A percentile compares a stretch with the other conserved stretches of the same genome.
Conservation (phyloP, 1,140 invertebrate genomes). For the Maniola jurtina region DNA sequence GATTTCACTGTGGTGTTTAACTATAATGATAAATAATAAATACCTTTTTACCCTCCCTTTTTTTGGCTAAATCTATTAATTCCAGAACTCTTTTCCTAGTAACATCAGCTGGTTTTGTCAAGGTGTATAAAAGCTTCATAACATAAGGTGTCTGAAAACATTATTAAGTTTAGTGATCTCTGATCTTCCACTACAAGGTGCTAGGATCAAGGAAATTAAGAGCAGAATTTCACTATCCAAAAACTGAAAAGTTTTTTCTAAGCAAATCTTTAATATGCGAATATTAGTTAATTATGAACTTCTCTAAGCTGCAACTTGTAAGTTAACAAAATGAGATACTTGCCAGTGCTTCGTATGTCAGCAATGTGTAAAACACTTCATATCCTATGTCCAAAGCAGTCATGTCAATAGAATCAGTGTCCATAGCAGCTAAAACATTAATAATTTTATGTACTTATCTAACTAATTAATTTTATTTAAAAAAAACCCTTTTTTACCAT, state of each 20-base stretch:
- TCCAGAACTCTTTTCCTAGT: conserved; percentile 64
- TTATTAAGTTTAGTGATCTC: no score
- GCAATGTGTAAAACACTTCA: conserved; percentile 66
- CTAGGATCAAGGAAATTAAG: no score
- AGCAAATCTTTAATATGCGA: no score
- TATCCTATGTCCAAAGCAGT: conserved; percentile 63
- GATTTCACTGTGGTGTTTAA: no score
- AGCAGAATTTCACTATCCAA: no score
- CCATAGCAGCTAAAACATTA: conserved; percentile 67
- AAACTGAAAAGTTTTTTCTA: no score
- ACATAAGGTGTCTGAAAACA: conserved; percentile 58
- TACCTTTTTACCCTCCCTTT: conserved; percentile 65
- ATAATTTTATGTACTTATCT: conserved; percentile 1
- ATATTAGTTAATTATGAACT: not conserved
- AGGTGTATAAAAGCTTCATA: conserved; percentile 66
- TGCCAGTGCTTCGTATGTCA: conserved; percentile 66
- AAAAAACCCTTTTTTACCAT: no score
- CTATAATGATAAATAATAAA: no score
- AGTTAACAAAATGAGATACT: conserved; percentile 29
- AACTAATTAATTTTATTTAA: no score
- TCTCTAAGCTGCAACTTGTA: no score
- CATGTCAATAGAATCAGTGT: conserved; percentile 61
- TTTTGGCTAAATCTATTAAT: conserved; percentile 61
- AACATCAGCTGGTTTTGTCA: conserved; percentile 70
- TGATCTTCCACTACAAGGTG: no score